Conservation (phyloP, 2,888 invertebrate species). For the Eilema griseolum region DNA sequence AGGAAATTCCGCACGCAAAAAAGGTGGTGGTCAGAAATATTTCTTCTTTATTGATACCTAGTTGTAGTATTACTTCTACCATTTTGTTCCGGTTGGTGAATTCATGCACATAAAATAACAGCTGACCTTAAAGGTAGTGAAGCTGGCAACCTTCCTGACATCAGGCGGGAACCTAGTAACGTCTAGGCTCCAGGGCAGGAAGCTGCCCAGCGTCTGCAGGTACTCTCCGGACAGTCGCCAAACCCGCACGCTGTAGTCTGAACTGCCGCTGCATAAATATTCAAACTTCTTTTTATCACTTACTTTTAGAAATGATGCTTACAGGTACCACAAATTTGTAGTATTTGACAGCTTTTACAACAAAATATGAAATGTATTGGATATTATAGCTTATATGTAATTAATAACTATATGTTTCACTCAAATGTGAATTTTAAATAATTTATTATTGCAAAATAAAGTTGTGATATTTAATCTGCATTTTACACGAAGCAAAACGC, state of each 20-base stretch:
- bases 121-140: slow-evolving; percentile 90
- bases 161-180: slow-evolving; percentile 90
- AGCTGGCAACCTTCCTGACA: slow-evolving; percentile 91
- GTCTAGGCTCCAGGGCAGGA: slow-evolving; percentile 87
- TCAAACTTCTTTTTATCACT: not conserved
- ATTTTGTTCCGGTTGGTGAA: not conserved
- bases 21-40: not conserved
- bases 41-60: not conserved
- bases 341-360: no score
- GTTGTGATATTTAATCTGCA: no score
- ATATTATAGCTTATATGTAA: no score
- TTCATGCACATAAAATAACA: not conserved
- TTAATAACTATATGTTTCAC: no score
- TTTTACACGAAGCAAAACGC: no score
- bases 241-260: slow-evolving; percentile 91
- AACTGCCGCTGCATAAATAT: slow-evolving; percentile 85
- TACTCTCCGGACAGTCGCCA: slow-evolving; percentile 91
- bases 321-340: no score
- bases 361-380: no score
- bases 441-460: no score
- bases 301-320: not conserved
- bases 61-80: not conserved
- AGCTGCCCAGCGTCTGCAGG: slow-evolving; percentile 92
- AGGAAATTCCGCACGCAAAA: not conserved
- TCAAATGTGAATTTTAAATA: no score